These are phyloP conservation scores for Polydesmus complanatus DNA, from an alignment of 2,888 invertebrate genomes.

Conservation along the genomic window DNA sequence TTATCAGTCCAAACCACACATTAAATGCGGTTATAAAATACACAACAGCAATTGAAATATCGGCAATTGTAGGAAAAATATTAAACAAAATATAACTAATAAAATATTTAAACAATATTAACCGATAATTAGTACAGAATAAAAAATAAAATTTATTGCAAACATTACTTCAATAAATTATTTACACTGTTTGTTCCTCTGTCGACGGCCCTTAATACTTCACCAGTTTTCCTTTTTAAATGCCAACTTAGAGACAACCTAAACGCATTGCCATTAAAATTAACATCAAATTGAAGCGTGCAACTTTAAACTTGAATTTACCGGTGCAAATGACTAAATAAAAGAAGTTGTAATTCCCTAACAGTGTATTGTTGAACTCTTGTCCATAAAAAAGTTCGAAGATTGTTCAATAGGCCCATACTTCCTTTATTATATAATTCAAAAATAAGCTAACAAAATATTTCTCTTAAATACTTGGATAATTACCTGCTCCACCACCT, in stretches of 20 bases:
- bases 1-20: conserved; percentile 86
- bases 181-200: conserved; percentile 93
- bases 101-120: conserved; percentile 18
- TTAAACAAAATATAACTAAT: conserved; percentile 66
- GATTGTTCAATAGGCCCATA: conserved; percentile 84
- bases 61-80: conserved; percentile 80
- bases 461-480: conserved; percentile 25
- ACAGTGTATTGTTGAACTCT: conserved; percentile 90
- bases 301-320: no score
- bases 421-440: conserved; percentile 45
- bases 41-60: conserved; percentile 77
- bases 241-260: conserved; percentile 87
- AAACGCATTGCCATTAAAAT: neutral
- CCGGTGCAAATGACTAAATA: conserved; percentile 74
- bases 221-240: conserved; percentile 84
- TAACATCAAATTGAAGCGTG: neutral
- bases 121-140: neutral
- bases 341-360: conserved; percentile 66
- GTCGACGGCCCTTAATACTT: conserved; percentile 92
- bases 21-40: conserved; percentile 81
- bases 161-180: conserved; percentile 63
- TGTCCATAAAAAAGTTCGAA: conserved; percentile 87
- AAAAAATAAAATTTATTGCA: neutral
- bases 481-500: conserved; percentile 55
- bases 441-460: conserved; percentile 1